These are phyloP conservation scores for Boleophthalmus pectinirostris DNA, from an alignment of 2,113 vertebrate genomes.

Conservation along the genomic window DNA sequence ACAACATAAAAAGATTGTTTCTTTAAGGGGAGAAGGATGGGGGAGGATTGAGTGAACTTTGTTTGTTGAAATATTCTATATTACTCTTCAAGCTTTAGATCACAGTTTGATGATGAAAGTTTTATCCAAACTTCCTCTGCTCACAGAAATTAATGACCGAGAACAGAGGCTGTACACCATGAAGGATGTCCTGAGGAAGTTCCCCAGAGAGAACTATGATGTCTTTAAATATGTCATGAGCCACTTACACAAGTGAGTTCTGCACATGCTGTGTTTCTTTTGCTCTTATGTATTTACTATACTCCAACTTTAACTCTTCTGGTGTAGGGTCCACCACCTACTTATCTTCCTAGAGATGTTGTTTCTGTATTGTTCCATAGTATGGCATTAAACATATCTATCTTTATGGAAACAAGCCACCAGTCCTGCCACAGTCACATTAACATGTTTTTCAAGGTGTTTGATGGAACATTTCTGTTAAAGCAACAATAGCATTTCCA, in stretches of 20 bases:
- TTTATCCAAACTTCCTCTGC: conserved; percentile 18
- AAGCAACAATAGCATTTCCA: too few species aligned
- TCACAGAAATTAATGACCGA: conserved; percentile 87
- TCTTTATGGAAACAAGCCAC: too few species aligned
- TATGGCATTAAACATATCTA: too few species aligned
- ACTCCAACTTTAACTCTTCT: too few species aligned
- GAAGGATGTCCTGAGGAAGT: conserved; percentile 89
- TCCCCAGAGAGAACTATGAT: conserved; percentile 93
- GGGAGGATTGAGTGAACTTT: conserved; percentile 26
- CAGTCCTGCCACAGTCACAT: too few species aligned
- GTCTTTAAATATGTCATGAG: conserved; percentile 93
- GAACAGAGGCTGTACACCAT: conserved; percentile 92
- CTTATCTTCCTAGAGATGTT: too few species aligned
- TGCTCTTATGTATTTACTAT: neutral
- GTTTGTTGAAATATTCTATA: conserved; percentile 10
- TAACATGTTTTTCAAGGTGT: too few species aligned
- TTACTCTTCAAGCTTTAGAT: conserved; percentile 9
- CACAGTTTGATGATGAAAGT: conserved; percentile 6
- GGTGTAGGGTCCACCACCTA: too few species aligned
- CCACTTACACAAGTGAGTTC: conserved; percentile 89
- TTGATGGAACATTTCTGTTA: too few species aligned
- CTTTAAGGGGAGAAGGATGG: conserved; percentile 36
- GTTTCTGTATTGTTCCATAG: too few species aligned
- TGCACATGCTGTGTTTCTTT: neutral
- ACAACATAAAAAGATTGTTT: conserved; percentile 58